Conservation (phyloP, 30 jellyfish, hydroid and myxozoan species). For the Chironex yamaguchii region DNA sequence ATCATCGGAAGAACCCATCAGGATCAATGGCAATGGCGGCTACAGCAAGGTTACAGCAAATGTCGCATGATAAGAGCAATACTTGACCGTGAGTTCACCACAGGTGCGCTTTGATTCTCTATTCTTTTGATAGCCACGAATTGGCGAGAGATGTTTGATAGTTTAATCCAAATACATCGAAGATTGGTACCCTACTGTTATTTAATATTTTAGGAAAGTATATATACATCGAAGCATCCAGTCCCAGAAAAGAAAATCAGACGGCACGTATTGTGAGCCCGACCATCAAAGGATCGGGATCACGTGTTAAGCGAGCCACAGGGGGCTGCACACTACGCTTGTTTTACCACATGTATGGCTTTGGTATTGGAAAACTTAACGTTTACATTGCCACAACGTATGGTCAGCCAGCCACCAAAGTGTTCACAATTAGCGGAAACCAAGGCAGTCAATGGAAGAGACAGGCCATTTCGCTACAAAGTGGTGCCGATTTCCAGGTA, state of each 20-base stretch:
- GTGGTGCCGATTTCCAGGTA: constrained; percentile 88
- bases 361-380: constrained; percentile 77
- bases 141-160: too few species aligned
- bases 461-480: constrained; percentile 71
- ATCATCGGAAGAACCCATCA: too few species aligned
- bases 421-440: constrained; percentile 75
- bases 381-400: constrained; percentile 91
- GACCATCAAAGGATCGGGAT: constrained; percentile 82
- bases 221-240: constrained; percentile 90
- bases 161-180: constrained; percentile 92
- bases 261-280: constrained; percentile 90
- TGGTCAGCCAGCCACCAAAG: constrained; percentile 80
- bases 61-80: too few species aligned
- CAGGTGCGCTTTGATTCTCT: too few species aligned
- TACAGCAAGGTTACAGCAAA: too few species aligned
- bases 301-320: constrained; percentile 71
- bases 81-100: too few species aligned
- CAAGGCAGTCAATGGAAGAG: constrained; percentile 87
- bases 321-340: constrained; percentile 83
- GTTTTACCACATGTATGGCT: constrained; percentile 97
- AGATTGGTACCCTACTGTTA: not conserved
- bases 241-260: constrained; percentile 84
- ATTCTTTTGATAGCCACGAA: too few species aligned
- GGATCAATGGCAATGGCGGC: too few species aligned
- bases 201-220: constrained; percentile 89